phyloP scores from a whole-genome alignment of 2,113 vertebrate genomes.

The Camelus dromedarius region DNA sequence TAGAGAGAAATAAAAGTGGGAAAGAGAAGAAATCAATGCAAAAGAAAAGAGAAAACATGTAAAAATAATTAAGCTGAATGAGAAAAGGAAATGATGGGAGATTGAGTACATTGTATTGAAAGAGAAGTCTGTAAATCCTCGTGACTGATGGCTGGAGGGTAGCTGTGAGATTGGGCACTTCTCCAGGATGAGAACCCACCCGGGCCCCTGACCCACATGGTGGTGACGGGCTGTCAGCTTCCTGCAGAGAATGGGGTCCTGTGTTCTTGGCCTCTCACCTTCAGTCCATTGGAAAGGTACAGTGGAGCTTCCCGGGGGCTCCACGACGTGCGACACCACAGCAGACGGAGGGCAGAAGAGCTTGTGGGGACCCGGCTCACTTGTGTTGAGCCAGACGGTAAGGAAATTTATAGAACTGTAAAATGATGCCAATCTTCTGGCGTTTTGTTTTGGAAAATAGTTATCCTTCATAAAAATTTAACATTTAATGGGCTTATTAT shows the following conservation, averaged over 20 bases:
- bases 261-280: not conserved
- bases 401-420: not conserved
- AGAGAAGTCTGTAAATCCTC: not conserved
- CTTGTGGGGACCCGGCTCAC: not conserved
- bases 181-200: not conserved
- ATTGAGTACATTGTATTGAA: not conserved
- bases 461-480: not conserved
- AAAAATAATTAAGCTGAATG: not conserved
- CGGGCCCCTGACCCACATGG: not conserved
- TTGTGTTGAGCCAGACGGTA: not conserved
- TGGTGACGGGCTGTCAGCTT: rapidly evolving
- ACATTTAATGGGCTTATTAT: not conserved
- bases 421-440: too few relatives aligned
- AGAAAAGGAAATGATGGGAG: not conserved
- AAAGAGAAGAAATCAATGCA: not conserved
- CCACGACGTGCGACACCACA: rapidly evolving
- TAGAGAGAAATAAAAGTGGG: not conserved
- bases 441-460: not conserved
- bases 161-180: not conserved
- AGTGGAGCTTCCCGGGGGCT: not conserved
- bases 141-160: not conserved
- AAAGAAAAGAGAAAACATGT: not conserved
- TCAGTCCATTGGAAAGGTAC: not conserved
- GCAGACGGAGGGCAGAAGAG: not conserved
- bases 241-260: rapidly evolving